These are phyloP conservation scores for Pseudomyrmex gracilis DNA, from an alignment of 1,140 invertebrate genomes.

Conservation along the genomic window DNA sequence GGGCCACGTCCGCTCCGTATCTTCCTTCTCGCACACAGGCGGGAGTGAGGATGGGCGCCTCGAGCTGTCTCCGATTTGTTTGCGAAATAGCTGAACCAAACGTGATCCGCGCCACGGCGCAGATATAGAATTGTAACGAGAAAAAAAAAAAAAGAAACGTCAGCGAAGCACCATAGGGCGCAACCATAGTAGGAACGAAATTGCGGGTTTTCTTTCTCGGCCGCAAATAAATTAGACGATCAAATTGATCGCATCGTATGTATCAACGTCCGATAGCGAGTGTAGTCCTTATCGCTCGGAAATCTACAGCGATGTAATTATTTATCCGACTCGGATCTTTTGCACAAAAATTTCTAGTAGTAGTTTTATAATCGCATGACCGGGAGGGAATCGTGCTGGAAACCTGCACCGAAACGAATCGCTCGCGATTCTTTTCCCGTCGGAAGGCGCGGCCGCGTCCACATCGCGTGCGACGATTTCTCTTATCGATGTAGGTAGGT, in stretches of 20 bases:
- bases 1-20: slow-evolving; percentile 4
- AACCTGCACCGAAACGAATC: slow-evolving; percentile 18
- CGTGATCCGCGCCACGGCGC: not conserved
- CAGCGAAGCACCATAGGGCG: not conserved
- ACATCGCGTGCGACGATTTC: slow-evolving; percentile 36
- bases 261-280: not conserved
- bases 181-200: not conserved
- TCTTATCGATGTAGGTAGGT: slow-evolving; percentile 31
- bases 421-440: slow-evolving; percentile 14
- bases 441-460: slow-evolving; percentile 14
- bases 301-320: not conserved
- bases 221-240: slow-evolving; percentile 11
- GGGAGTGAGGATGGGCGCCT: slow-evolving; percentile 17
- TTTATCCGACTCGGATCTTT: too few relatives aligned
- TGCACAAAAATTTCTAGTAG: too few relatives aligned
- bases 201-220: not conserved
- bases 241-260: not conserved
- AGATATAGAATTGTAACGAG: slow-evolving; percentile 3
- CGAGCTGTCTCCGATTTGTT: slow-evolving; percentile 9
- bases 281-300: not conserved
- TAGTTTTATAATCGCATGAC: slow-evolving; percentile 22
- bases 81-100: not conserved
- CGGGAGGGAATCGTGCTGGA: slow-evolving; percentile 20
- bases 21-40: slow-evolving; percentile 12
- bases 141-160: not conserved